Conservation (phyloP, 2,113 vertebrate species). For the Microcebus lehilahytsara region DNA sequence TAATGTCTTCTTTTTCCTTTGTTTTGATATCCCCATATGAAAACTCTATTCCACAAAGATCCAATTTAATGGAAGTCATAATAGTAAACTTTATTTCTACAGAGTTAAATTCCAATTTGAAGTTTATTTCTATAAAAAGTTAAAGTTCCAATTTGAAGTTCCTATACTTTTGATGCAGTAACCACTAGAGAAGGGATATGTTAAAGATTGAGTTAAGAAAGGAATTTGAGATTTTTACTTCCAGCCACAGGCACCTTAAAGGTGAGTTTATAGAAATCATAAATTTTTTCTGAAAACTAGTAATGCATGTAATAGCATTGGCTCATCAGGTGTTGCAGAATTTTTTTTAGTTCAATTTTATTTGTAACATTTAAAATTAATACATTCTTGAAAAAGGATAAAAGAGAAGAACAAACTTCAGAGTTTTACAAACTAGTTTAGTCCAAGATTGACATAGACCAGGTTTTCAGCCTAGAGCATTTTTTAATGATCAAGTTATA, state of each 20-base stretch:
- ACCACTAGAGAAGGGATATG: background rate
- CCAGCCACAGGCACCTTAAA: background rate
- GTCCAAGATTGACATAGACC: constrained; percentile 49
- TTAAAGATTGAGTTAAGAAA: background rate
- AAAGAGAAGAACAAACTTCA: background rate
- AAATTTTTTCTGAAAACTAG: constrained; percentile 15
- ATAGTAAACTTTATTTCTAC: background rate
- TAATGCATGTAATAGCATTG: background rate
- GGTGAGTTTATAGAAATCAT: background rate
- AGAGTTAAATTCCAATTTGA: constrained; percentile 9
- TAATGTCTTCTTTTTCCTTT: background rate
- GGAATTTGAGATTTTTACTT: background rate
- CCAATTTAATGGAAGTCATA: background rate
- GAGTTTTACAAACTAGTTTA: constrained; percentile 51
- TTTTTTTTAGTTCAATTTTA: background rate
- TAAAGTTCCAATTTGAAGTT: background rate
- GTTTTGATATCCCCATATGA: background rate
- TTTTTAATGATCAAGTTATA: constrained; percentile 64
- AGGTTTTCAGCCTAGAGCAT: constrained; percentile 67
- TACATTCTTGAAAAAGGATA: constrained; percentile 48
- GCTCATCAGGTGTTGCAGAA: background rate
- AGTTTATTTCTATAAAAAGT: background rate
- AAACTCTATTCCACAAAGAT: background rate
- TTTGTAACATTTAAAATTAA: constrained; percentile 48
- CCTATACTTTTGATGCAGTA: background rate